These are phyloP conservation scores for Crypturellus tataupa DNA, from an alignment of 2,797 vertebrate species.

Conservation along the genomic window DNA sequence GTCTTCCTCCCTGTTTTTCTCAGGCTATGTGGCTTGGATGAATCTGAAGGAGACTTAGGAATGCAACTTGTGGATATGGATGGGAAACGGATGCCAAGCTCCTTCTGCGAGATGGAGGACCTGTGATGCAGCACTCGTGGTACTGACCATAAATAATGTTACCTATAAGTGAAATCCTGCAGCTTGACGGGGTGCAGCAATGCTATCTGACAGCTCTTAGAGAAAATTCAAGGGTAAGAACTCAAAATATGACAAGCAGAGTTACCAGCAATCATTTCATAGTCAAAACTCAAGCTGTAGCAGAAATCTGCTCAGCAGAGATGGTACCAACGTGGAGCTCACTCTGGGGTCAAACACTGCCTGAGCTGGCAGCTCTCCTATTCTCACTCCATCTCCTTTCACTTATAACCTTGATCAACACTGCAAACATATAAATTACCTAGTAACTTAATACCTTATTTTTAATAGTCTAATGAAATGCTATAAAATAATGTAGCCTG, in stretches of 20 bases:
- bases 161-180: background rate
- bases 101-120: background rate
- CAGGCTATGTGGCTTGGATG: background rate
- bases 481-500: background rate
- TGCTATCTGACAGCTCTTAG: background rate
- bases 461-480: background rate
- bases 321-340: accelerated
- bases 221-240: background rate
- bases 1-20: background rate
- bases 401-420: background rate
- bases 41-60: background rate
- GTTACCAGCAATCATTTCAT: background rate
- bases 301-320: background rate
- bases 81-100: background rate
- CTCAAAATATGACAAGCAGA: background rate
- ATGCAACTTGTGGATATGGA: accelerated
- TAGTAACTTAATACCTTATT: background rate
- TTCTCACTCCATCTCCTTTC: background rate
- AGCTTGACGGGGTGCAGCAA: background rate
- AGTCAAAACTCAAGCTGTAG: background rate
- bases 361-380: background rate
- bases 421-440: background rate
- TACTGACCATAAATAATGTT: background rate
- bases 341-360: accelerated
- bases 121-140: background rate